These are phyloP conservation scores for Autographa pulchrina DNA, from an alignment of 2,888 invertebrate genomes.

Conservation along the genomic window DNA sequence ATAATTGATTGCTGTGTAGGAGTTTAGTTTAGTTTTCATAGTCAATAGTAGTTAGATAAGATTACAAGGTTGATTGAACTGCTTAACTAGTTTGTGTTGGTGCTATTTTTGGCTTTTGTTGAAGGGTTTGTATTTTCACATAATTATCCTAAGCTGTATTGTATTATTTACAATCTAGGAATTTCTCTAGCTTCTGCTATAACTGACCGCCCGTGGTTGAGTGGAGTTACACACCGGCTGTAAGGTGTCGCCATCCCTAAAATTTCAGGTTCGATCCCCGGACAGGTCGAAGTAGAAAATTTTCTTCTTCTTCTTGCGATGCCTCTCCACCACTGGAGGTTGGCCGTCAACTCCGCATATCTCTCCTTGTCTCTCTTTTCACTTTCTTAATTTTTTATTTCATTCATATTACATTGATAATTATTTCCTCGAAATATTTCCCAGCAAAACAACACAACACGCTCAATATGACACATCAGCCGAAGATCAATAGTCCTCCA, in stretches of 20 bases:
- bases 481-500: conserved; percentile 31
- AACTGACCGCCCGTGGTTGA: too few species aligned
- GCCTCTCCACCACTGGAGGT: too few species aligned
- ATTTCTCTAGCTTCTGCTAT: too few species aligned
- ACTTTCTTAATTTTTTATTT: too few species aligned
- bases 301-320: too few species aligned
- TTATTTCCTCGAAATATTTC: background rate
- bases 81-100: background rate
- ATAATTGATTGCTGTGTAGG: conserved; percentile 32
- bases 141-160: background rate
- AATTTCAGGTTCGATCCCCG: too few species aligned
- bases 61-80: background rate
- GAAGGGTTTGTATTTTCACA: background rate
- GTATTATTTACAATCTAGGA: too few species aligned
- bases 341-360: too few species aligned
- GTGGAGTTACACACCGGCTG: too few species aligned
- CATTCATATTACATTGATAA: background rate
- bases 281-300: too few species aligned
- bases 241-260: too few species aligned
- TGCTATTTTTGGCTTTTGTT: background rate
- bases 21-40: conserved; percentile 9
- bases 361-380: too few species aligned
- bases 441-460: conserved; percentile 6
- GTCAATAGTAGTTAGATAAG: background rate
- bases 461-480: conserved; percentile 18